Conservation (phyloP, 2,113 vertebrate species). For the Pavo muticus region DNA sequence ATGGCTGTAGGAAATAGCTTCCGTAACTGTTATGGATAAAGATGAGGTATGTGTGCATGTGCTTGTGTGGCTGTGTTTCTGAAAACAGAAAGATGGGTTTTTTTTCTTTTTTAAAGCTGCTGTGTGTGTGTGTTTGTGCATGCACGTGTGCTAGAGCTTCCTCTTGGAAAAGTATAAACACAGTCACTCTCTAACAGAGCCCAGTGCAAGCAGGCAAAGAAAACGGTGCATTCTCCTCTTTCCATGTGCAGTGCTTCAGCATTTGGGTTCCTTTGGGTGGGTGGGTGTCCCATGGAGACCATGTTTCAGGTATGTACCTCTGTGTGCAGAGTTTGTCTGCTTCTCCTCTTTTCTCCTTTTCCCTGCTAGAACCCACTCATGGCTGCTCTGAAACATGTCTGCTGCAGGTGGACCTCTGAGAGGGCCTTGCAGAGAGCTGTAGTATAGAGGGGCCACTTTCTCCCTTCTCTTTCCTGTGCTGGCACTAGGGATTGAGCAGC, state of each 20-base stretch:
- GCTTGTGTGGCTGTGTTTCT: neutral
- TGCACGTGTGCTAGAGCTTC: neutral
- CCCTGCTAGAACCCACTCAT: neutral
- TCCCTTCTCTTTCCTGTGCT: neutral
- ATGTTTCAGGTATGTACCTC: neutral
- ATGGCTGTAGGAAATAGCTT: neutral
- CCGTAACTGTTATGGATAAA: neutral
- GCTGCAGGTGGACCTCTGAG: neutral
- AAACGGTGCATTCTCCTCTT: neutral
- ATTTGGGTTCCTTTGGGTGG: neutral
- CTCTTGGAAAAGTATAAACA: neutral
- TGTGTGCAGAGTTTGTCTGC: neutral
- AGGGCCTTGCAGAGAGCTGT: neutral
- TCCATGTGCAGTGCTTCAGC: neutral
- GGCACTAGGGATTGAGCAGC: neutral
- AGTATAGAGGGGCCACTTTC: neutral
- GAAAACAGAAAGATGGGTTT: neutral
- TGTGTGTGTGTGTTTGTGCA: neutral
- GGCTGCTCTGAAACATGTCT: neutral
- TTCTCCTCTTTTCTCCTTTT: neutral
- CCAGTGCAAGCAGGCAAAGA: conserved; percentile 10
- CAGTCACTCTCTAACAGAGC: neutral
- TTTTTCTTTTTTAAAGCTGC: neutral
- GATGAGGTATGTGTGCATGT: neutral
- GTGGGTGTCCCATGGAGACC: accelerated